Conservation (phyloP, 2,797 vertebrate species). For the Ara ararauna region DNA sequence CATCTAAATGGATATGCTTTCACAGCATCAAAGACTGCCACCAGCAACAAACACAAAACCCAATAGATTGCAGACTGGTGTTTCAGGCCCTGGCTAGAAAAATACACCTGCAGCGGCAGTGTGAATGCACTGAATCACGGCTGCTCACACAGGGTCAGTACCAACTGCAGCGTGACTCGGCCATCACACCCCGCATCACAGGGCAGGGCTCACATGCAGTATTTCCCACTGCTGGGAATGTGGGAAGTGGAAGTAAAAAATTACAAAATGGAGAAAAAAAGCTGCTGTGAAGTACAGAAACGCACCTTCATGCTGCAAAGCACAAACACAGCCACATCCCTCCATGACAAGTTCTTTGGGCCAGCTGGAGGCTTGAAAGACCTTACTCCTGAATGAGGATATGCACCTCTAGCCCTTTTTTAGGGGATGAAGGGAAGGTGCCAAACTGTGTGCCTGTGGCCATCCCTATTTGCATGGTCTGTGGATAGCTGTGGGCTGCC, state of each 20-base stretch:
- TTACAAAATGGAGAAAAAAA: not conserved
- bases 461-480: not conserved
- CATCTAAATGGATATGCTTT: not conserved
- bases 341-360: not conserved
- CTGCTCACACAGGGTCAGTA: not conserved
- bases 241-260: not conserved
- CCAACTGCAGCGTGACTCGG: not conserved
- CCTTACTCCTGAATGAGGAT: not conserved
- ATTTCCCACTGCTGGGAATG: not conserved
- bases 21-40: not conserved
- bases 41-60: not conserved
- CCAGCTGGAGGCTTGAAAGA: not conserved
- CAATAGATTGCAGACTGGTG: not conserved
- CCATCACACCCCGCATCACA: not conserved
- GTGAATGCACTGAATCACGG: not conserved
- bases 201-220: not conserved
- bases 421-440: not conserved
- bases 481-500: not conserved
- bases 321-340: not conserved
- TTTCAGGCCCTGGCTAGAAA: constrained; percentile 1
- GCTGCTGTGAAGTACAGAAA: not conserved
- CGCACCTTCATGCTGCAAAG: not conserved
- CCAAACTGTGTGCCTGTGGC: not conserved
- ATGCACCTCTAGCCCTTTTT: not conserved
- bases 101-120: constrained; percentile 26